These are phyloP conservation scores for Ectropis crepuscularia DNA, from an alignment of 2,888 invertebrate genomes.

Conservation along the genomic window DNA sequence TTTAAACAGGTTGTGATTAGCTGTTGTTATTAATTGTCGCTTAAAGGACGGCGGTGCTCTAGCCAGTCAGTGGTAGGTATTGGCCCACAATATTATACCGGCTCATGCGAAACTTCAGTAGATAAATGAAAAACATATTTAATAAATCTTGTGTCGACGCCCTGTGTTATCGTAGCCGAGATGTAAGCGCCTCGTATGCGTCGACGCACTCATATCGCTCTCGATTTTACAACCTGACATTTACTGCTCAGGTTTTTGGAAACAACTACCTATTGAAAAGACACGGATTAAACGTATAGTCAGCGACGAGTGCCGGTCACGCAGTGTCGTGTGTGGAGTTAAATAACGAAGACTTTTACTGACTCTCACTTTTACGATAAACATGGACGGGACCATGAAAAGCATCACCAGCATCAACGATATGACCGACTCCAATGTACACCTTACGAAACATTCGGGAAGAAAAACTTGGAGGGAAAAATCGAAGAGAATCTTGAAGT, in stretches of 20 bases:
- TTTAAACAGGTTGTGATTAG: conserved; percentile 37
- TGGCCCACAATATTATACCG: conserved; percentile 56
- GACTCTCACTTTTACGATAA: conserved; percentile 66
- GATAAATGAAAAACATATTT: conserved; percentile 76
- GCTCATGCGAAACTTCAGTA: conserved; percentile 66
- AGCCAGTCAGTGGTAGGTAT: conserved; percentile 41
- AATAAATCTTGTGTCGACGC: conserved; percentile 72
- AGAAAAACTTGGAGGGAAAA: conserved; percentile 65
- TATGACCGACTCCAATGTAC: conserved; percentile 70
- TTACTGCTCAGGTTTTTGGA: conserved; percentile 78
- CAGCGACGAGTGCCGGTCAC: conserved; percentile 58
- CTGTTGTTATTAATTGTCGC: conserved; percentile 41
- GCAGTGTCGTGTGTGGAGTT: conserved; percentile 62
- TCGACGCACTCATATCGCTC: conserved; percentile 69
- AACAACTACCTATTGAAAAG: conserved; percentile 69
- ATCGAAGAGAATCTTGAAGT: conserved; percentile 65
- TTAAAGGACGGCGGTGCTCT: conserved; percentile 41
- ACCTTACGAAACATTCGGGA: conserved; percentile 60
- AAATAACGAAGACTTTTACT: conserved; percentile 64
- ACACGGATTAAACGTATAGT: conserved; percentile 69
- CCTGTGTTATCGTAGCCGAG: conserved; percentile 78
- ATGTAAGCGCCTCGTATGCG: conserved; percentile 71
- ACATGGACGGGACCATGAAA: conserved; percentile 67
- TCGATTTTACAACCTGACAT: conserved; percentile 73
- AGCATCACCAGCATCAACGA: conserved; percentile 60